Evolutionary conservation across 1,140 invertebrate species (phyloP), one percentile per base, ranked within the genome.

Genomic region (Neodiprion lecontei): DNA sequence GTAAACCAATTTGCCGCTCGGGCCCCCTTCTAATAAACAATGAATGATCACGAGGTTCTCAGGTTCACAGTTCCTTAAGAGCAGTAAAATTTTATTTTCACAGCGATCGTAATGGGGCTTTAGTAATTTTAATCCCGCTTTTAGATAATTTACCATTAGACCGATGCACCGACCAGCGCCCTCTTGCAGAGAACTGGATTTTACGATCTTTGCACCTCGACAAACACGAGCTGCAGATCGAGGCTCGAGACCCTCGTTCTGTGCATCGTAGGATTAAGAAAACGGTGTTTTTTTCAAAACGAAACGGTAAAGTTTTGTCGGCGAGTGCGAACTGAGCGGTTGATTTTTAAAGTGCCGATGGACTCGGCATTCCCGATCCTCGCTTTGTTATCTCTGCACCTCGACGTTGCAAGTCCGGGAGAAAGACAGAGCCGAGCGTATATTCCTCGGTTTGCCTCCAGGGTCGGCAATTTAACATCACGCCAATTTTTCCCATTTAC

Each of bases 401-500:
- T 61, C 5, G 53, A 61, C 53, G 53, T 14, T 11, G 53, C 11
- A n/a, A 1, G 7, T 12, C 4, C 4, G 5, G 9, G 53, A 61
- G 53, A 61, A 17, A 61, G 53, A 61, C 11, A 61, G 53, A 61
- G 53, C 11, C 4, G n/a, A 61, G 53, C 28, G 53, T 61, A 40
- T 12, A 61, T 61, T 11, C 11, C 5, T 14, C 53, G 53, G 53
- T 12, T 12, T 14, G n/a, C 53, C 53, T 17, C 53, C 53, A 17
- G n/a, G 53, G 53, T 17, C 4, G 9, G 5, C 11, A 61, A 14
- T 61, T 61, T 61, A 17, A 61, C 5, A 61, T 17, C 11, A 5
- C n/a, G 53, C 53, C 53, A 61, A 61, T 61, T 61, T 61, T 61
- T 61, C 53, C 53, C 11, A 14, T 61, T 61, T 61, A 61, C 53